Evolutionary conservation across 2,113 vertebrate species (phyloP).

Genomic region (Pardalotus punctatus): DNA sequence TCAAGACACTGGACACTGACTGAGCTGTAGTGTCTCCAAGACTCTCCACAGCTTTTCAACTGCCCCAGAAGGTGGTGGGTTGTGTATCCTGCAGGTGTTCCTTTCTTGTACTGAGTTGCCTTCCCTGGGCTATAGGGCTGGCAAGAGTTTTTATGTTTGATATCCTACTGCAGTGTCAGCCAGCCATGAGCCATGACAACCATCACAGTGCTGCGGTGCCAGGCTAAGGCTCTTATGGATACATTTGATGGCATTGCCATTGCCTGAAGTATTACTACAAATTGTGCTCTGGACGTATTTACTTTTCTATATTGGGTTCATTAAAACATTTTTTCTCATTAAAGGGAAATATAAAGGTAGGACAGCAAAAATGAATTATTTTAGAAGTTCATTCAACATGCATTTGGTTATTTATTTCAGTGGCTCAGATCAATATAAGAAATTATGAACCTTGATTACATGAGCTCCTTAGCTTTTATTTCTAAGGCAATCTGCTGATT

Average conservation of each 20-base stretch:
- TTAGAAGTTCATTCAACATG: not conserved
- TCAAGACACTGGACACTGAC: accelerated
- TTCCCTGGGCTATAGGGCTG: not conserved
- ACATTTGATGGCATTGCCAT: not conserved
- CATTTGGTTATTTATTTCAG: not conserved
- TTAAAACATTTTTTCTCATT: not conserved
- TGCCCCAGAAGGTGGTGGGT: not conserved
- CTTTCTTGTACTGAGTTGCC: accelerated
- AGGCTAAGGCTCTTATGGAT: not conserved
- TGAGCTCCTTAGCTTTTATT: not conserved
- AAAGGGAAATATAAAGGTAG: not conserved
- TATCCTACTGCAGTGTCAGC: accelerated
- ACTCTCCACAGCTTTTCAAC: not conserved
- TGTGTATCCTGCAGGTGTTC: not conserved
- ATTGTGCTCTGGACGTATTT: not conserved
- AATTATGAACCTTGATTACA: not conserved
- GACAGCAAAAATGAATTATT: not conserved
- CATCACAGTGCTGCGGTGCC: not conserved
- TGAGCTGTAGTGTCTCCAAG: not conserved
- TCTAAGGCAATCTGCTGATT: not conserved
- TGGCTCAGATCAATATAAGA: not conserved
- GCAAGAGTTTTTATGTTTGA: not conserved
- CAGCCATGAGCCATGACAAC: accelerated
- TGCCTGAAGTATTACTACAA: not conserved
- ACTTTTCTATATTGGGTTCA: not conserved